Evolutionary conservation across 2,888 invertebrate genomes (phyloP), one percentile per base, ranked within the genome.

Genomic region (Zaprionus lineosus): DNA sequence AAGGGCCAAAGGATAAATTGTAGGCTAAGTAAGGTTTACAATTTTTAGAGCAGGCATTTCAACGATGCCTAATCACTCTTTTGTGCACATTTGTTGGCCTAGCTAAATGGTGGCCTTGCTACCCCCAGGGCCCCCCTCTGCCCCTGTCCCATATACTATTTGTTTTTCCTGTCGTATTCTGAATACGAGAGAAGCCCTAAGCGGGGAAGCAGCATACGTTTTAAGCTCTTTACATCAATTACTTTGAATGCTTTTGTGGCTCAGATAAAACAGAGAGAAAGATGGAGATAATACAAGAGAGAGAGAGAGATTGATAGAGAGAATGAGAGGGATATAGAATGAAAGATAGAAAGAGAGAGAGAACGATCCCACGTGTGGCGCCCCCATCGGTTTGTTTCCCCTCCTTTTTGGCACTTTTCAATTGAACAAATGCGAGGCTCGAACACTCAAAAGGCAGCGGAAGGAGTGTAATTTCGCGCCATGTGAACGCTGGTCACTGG

Each of bases 341-440:
- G n/a, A n/a, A n/a, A n/a, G n/a, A n/a, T n/a, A n/a, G n/a, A n/a
- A n/a, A n/a, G n/a, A n/a, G n/a, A n/a, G n/a, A n/a, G n/a, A n/a
- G 46, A 12, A 50, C 31, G 48, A 60, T n/a, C 40, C 53, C 47
- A 14, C 55, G 29, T 14, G 2, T 26, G n/a, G 26, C 18, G 12
- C 8, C 24, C 9, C 16, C 24, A 29, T 11, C 5, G 8, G n/a
- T n/a, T n/a, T n/a, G n/a, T n/a, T n/a, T n/a, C 29, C 31, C 14
- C 8, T 18, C 26, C 6, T 31, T 47, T 14, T 9, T 46, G 36
- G 36, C 57, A 60, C 55, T 61, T 70, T 66, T 81, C 77, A 76
- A 84, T 77, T 70, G 66, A 69, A 79, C 81, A 76, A 84, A 79
- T 65, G 62, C 62, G 57, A 59, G n/a, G 36, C 52, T 83, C 31